Evolutionary conservation across 2,888 invertebrate species (phyloP), one percentile per base, ranked within the genome.

Genomic region (Seladonia tumulorum): DNA sequence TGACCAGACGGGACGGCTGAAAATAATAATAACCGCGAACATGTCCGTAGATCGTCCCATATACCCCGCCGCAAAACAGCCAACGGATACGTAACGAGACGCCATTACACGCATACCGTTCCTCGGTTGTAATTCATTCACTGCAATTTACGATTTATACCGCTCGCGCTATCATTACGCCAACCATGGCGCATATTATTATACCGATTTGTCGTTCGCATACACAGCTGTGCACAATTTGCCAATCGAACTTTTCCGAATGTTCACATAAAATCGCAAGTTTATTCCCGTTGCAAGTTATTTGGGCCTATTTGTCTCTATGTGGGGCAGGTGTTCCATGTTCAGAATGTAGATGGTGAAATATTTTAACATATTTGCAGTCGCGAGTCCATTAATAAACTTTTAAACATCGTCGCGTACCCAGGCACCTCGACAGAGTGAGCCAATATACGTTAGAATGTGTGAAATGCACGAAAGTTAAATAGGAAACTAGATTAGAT

Each of bases 91-190:
- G 35, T 57, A 75, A 82, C 74, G 57, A 75, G 82, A 1, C 18
- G 8, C 60, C n/a, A 71, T 82, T 83, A 82, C 60, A 39, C 75
- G 16, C 68, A 49, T 81, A 68, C 63, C 57, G 68, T 3, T 16
- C 39, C 29, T 29, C 29, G 39, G n/a, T 12, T 35, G 60, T 47
- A 81, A 63, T 74, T 68, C 18, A 73, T 73, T 35, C 49, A 8
- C 42, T 2, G 42, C 18, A 29, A 29, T 35, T 45, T 29, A 5
- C 29, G 10, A 47, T 72, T 79, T 49, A 63, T 10, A 49, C 47
- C 3, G 45, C 18, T 39, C 39, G 29, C 57, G 39, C 47, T 29
- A n/a, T 76, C 14, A 5, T 63, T 63, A 68, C 66, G 18, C 42
- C 53, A 35, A 45, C 42, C 18, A 5, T 42, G n/a, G 42, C 63